Conservation (phyloP, 2,113 vertebrate species). For the Girardinichthys multiradiatus region DNA sequence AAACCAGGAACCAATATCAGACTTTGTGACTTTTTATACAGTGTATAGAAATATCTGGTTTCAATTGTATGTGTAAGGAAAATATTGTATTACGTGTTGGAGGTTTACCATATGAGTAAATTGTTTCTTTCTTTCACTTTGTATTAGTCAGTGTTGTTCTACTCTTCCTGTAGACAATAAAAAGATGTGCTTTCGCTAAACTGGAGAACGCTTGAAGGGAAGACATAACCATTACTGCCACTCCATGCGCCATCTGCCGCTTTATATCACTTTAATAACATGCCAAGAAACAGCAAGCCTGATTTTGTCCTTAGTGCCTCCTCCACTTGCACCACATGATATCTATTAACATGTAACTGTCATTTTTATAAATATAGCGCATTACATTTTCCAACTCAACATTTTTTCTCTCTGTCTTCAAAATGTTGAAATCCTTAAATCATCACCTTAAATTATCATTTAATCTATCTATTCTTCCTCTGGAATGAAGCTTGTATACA, state of each 20-base stretch:
- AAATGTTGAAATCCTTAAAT: conserved; percentile 28
- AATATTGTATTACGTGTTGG: too few relatives aligned
- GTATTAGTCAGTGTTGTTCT: background rate
- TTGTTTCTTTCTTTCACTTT: too few relatives aligned
- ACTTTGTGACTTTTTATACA: too few relatives aligned
- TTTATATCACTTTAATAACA: conserved; percentile 23
- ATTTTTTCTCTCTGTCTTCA: background rate
- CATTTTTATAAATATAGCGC: background rate
- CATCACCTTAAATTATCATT: conserved; percentile 22
- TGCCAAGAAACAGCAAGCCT: conserved; percentile 57
- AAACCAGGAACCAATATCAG: too few relatives aligned
- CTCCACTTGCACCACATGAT: conserved; percentile 41
- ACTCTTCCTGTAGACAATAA: conserved; percentile 9
- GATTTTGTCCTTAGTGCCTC: conserved; percentile 47
- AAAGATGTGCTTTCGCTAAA: conserved; percentile 5
- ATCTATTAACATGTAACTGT: conserved; percentile 27
- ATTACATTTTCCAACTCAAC: background rate
- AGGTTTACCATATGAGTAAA: too few relatives aligned
- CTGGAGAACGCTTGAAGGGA: conserved; percentile 30
- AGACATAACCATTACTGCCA: conserved; percentile 38
- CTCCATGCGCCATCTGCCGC: conserved; percentile 68
- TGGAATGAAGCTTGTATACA: conserved; percentile 62
- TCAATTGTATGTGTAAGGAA: too few relatives aligned
- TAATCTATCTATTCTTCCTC: conserved; percentile 19
- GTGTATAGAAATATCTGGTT: too few relatives aligned